Evolutionary conservation across 2,888 invertebrate genomes (phyloP).

Genomic region (Perizoma flavofasciatum): DNA sequence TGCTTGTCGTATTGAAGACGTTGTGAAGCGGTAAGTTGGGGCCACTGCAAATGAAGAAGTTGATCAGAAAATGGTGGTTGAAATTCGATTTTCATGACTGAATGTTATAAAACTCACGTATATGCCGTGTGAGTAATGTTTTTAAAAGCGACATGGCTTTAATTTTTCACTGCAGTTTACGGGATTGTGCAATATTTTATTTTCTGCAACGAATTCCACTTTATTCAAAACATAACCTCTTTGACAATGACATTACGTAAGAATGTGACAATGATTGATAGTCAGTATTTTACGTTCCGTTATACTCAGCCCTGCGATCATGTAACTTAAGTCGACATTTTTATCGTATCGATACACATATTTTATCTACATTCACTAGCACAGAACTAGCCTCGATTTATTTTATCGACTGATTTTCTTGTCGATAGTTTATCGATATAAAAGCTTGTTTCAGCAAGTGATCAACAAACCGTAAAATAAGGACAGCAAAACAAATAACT

Average conservation of each 20-base stretch:
- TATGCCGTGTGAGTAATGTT: constrained; percentile 50
- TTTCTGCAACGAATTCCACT: neutral
- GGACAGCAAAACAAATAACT: no score
- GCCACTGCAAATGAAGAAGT: constrained; percentile 51
- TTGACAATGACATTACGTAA: no score
- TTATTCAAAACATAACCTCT: constrained; percentile 8
- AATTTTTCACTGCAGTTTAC: neutral
- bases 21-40: constrained; percentile 46
- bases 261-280: neutral
- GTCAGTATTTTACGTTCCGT: neutral
- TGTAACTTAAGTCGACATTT: no score
- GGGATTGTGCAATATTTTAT: neutral
- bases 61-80: constrained; percentile 6
- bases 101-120: constrained; percentile 48
- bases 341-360: no score
- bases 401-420: no score
- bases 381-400: no score
- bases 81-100: neutral
- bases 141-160: constrained; percentile 56
- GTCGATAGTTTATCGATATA: no score
- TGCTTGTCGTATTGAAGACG: constrained; percentile 45
- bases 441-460: no score
- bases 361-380: no score
- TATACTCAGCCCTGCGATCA: no score
- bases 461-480: no score